Evolutionary conservation across 2,113 vertebrate species (phyloP), one percentile per base, ranked within the genome.

Genomic region (Phylloscopus trochiloides): DNA sequence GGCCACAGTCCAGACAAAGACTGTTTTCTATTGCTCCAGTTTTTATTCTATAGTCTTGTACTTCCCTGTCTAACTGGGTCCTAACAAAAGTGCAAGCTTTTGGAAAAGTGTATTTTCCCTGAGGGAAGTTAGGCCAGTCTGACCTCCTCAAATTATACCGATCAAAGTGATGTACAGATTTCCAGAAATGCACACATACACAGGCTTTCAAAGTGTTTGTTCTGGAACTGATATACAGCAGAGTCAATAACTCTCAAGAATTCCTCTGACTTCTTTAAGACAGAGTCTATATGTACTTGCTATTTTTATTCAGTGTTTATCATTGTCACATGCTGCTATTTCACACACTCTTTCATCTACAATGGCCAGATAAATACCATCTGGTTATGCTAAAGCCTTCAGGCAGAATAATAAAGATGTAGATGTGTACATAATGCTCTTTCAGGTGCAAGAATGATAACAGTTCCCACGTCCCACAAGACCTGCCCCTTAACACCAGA

Each of bases 251-350:
- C 76, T 94, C 92, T 86, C 92, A 96, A 74, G 95, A 97, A 93
- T 90, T 88, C 90, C 71, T 94, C 71, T 80, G 71, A 79, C 34
- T 95, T 91, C 87, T 93, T 54, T 59, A 94, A 86, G 78, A 90
- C 34, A 62, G 73, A 72, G 54, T 70, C 90, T 96, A 73, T 63
- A 92, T 66, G 65, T 90, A 93, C 92, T 88, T 96, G 78, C 95
- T 96, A 93, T 96, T 96, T 96, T 95, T 95, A 76, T 90, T 94
- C 96, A 63, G 59, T 96, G 96, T 96, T 96, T 97, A 96, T 86
- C 95, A 95, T 88, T 92, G 95, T 96, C 90, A 96, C 93, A 96
- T 90, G 90, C 87, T 94, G 93, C 43, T 94, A 93, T 94, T 97
- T 94, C 85, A 96, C 90, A 95, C 38, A 82, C 63, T 55, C 86